Base-by-base conservation (phyloP, 2,797 vertebrate genomes). In the Ceyx erithaca region DNA sequence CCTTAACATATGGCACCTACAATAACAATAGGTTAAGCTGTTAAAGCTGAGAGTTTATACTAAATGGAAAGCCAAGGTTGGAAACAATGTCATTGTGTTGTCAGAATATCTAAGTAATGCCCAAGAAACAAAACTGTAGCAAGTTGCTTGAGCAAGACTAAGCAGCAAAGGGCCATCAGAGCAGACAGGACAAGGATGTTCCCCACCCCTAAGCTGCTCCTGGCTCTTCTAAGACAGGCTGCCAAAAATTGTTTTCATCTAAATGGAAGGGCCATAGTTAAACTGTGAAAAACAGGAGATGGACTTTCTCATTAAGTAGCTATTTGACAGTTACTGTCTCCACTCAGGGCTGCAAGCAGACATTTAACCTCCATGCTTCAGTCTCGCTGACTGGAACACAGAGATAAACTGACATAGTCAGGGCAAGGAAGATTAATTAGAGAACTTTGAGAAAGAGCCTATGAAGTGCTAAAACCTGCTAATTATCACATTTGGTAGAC, bases 351-450 rank as follows among this genome's bases (percentile, higher is more conserved):
- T 76, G 26, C 28, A 40, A 80, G 45, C 5, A 84, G 81, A 82
- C 51, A 30, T 52, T 51, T 84, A 76, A 87, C 79, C 72, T 83
- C 23, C 0, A 0, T 71, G 48, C 58, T 82, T 69, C 43, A 14
- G 69, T 59, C 59, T 73, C 64, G 12, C 19, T 0, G 0, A 52
- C 80, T 95, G 92, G 72, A 66, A 30, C 4, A 0, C 54, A 37
- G 76, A 90, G 92, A 95, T 95, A 95, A 95, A 89, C 26, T 20
- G 14, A 7, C 68, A 17, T 12, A 20, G 62, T 3, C 68, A 9
- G 58, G 69, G 35, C 72, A 64, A 62, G 40, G 43, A 75, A 89
- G 71, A 87, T 93, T 92, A 93, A 90, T 90, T 58, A 35, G 19
- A 16, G 35, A 61, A 16, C 0, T 0, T 15, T 72, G 37, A 89